These are phyloP conservation scores for Herpailurus yagouaroundi DNA, from an alignment of 2,113 vertebrate species.

Conservation along the genomic window DNA sequence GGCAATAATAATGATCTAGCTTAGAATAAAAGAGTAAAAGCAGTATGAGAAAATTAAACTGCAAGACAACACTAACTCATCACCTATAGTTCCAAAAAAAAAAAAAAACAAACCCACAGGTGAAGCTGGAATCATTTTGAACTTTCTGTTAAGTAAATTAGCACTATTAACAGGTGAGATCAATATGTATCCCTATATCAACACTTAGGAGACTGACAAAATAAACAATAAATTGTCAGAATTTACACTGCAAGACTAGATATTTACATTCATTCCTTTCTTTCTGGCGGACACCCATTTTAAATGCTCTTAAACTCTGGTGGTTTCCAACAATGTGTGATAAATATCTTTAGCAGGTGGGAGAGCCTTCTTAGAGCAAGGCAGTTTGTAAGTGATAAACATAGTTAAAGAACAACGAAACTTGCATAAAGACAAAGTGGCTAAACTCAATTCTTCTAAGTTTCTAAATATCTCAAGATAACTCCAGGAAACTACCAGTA, in stretches of 20 bases:
- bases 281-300: background rate
- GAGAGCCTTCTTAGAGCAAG: background rate
- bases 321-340: background rate
- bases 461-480: slow-evolving; percentile 3
- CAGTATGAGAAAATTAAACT: background rate
- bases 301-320: background rate
- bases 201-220: background rate
- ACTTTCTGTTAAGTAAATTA: background rate
- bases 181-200: background rate
- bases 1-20: background rate
- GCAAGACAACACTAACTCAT: background rate
- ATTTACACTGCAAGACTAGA: background rate
- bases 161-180: background rate
- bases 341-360: background rate
- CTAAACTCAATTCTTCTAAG: background rate
- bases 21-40: background rate
- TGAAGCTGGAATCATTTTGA: background rate
- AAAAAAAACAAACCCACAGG: background rate
- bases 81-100: background rate
- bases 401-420: background rate
- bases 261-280: background rate
- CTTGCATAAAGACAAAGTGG: background rate
- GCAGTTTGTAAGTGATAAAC: background rate
- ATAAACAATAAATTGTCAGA: slow-evolving; percentile 29
- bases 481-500: background rate